Percentiles rank a stretch among this genome's conserved stretches.
phyloP scores from a whole-genome alignment of 1,140 invertebrate species.

The Drosophila nasuta region DNA sequence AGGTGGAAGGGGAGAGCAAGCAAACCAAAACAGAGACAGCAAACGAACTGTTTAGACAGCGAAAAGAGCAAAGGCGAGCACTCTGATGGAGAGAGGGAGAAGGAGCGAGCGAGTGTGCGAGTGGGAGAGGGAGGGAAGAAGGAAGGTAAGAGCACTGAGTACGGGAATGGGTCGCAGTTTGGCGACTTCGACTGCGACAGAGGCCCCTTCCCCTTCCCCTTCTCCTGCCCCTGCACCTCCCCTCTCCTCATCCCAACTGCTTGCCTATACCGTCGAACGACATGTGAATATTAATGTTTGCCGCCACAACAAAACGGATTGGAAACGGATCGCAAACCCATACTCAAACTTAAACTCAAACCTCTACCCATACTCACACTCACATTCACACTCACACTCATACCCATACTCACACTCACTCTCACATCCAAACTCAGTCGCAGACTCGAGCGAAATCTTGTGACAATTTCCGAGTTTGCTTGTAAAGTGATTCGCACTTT shows the following conservation, averaged over 20 bases:
- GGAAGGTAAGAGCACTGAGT: too few species aligned
- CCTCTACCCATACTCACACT: neutral
- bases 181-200: slow-evolving; percentile 7
- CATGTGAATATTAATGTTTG: slow-evolving; percentile 81
- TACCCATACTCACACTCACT: neutral
- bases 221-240: too few species aligned
- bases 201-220: neutral
- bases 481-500: slow-evolving; percentile 30
- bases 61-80: neutral
- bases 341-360: slow-evolving; percentile 20
- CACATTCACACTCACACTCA: neutral
- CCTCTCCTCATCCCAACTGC: slow-evolving; percentile 27
- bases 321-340: slow-evolving; percentile 57
- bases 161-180: neutral
- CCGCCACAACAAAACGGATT: slow-evolving; percentile 49
- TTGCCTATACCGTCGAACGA: slow-evolving; percentile 60
- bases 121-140: neutral
- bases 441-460: slow-evolving; percentile 51
- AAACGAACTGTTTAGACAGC: slow-evolving; percentile 29
- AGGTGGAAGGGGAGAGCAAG: neutral
- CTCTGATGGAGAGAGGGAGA: neutral
- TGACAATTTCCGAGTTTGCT: slow-evolving; percentile 58
- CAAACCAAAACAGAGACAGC: slow-evolving; percentile 12
- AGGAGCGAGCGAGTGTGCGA: neutral
- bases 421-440: neutral